Conservation (phyloP, 2,888 invertebrate species). For the Morpho achilles region DNA sequence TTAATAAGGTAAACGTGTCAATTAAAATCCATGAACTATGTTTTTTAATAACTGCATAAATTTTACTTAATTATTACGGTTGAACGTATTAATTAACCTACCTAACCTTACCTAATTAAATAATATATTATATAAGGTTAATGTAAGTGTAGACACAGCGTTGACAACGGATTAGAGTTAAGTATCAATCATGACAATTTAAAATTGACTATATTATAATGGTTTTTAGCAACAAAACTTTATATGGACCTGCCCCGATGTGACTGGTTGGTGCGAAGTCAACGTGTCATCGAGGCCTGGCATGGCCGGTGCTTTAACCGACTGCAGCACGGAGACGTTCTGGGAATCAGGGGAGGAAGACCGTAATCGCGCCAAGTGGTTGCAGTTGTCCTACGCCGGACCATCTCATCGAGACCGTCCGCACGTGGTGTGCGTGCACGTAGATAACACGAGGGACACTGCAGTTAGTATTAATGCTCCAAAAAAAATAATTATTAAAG, state of each 20-base stretch:
- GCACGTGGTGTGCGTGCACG: conserved; percentile 89
- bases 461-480: conserved; percentile 76
- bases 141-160: too few species aligned
- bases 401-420: conserved; percentile 78
- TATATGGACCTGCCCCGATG: conserved; percentile 84
- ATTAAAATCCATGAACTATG: too few species aligned
- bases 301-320: conserved; percentile 95
- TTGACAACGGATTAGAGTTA: too few species aligned
- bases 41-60: too few species aligned
- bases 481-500: too few species aligned
- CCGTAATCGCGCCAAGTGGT: conserved; percentile 92
- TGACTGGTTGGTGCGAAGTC: conserved; percentile 87
- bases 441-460: conserved; percentile 96
- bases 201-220: too few species aligned
- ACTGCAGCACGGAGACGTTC: conserved; percentile 97
- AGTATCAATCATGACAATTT: too few species aligned
- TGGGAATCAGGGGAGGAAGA: conserved; percentile 99
- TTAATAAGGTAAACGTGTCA: conserved; percentile 16
- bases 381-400: conserved; percentile 77
- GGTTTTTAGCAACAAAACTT: conserved; percentile 55
- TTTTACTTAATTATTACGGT: too few species aligned
- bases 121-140: too few species aligned
- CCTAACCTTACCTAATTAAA: too few species aligned
- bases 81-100: too few species aligned
- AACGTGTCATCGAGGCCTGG: conserved; percentile 96